phyloP scores from a whole-genome alignment of 1,140 invertebrate species.

The Trichonephila clavata region DNA sequence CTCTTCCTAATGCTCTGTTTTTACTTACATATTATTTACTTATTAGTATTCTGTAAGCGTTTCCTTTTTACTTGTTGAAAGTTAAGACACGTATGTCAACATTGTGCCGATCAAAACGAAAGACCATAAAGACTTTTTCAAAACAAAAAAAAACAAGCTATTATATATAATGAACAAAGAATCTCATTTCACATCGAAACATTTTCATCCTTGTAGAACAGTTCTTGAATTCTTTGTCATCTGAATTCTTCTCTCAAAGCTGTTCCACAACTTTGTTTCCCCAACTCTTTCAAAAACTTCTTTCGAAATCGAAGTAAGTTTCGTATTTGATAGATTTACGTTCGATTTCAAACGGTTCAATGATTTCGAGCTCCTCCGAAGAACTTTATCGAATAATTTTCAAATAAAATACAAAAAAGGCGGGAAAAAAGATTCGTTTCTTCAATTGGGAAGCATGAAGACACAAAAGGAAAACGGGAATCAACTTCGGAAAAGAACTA shows the following conservation, averaged over 20 bases:
- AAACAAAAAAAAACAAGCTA: too few relatives aligned
- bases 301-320: neutral
- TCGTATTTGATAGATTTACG: constrained; percentile 17
- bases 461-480: neutral
- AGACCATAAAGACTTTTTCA: too few relatives aligned
- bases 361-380: neutral
- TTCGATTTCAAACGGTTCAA: constrained; percentile 19
- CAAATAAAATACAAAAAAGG: constrained; percentile 12
- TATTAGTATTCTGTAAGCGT: too few relatives aligned
- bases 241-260: neutral
- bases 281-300: neutral
- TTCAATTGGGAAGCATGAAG: neutral
- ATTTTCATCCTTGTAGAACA: neutral
- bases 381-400: constrained; percentile 32
- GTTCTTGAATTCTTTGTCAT: neutral
- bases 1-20: too few relatives aligned
- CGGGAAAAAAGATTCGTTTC: neutral
- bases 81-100: neutral
- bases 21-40: too few relatives aligned
- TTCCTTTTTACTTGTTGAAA: neutral
- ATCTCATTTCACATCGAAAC: neutral
- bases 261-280: neutral
- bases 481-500: constrained; percentile 8
- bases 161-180: neutral
- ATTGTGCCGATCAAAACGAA: neutral